These are phyloP conservation scores for Corvus moneduloides DNA, from an alignment of 2,113 vertebrate species.

Conservation along the genomic window DNA sequence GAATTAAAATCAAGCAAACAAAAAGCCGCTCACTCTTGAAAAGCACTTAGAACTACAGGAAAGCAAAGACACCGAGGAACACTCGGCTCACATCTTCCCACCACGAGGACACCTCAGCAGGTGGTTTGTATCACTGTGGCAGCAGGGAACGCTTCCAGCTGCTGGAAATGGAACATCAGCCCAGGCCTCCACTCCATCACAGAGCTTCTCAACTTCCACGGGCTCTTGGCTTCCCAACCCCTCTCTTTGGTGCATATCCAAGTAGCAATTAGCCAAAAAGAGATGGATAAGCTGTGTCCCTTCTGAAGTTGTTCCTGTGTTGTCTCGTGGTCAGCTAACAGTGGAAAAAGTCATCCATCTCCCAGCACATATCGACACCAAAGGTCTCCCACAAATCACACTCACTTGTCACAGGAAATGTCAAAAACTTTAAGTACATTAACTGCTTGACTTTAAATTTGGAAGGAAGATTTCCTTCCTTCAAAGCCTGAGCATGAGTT, in stretches of 20 bases:
- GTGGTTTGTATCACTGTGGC: neutral
- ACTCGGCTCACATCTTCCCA: neutral
- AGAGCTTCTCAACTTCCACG: neutral
- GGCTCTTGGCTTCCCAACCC: neutral
- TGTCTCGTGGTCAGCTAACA: neutral
- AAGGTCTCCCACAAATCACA: neutral
- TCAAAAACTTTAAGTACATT: neutral
- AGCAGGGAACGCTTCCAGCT: neutral
- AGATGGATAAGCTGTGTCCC: neutral
- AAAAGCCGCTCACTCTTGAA: neutral
- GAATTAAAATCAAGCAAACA: neutral
- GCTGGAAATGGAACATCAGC: neutral
- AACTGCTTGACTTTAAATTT: neutral
- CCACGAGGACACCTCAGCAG: neutral
- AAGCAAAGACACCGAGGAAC: neutral
- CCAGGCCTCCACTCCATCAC: neutral
- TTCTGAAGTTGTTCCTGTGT: neutral
- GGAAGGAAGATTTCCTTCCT: neutral
- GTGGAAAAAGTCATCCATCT: neutral
- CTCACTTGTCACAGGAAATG: neutral
- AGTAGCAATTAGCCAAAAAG: neutral
- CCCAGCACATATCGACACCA: neutral
- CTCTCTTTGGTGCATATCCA: neutral
- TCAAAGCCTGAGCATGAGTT: neutral
- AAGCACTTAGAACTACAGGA: neutral